Evolutionary conservation across 2,888 invertebrate genomes (phyloP), one percentile per base, ranked within the genome.

Genomic region (Drosophila flavopinicola): DNA sequence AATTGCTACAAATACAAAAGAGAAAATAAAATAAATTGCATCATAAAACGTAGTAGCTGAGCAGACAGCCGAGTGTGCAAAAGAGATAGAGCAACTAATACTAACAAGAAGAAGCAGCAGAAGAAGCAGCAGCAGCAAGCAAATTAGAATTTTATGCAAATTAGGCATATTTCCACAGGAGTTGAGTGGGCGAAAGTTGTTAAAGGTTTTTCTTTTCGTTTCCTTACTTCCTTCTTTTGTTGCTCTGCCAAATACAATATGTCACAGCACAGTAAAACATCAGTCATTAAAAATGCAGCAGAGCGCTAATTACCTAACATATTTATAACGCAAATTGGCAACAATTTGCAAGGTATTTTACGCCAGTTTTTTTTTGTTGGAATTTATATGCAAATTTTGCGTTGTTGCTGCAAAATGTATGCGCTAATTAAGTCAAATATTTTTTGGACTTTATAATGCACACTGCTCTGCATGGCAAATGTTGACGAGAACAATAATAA

Each of bases 121-220:
- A 37, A 58, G 49, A 10, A 51, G 39, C 33, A 39, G 49, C 48
- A 64, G 57, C 66, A 73, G 61, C 78, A 73, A 67, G 75, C 84
- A 89, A 89, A 89, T 89, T 89, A 80, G 87, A 88, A 89, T 88
- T 89, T 89, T 89, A 89, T 89, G 89, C 87, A 89, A 89, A 89
- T 89, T 63, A 74, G 71, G 54, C 47, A 47, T 66, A 73, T 78
- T 75, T 75, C 17, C 20, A 25, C 37, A 45, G 54, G 13, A 38
- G 51, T 30, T 11, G 11, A 57, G 33, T 38, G 32, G 30, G 45
- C 29, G 9, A 35, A 45, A 39, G 56, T 27, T 42, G 32, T 23
- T 48, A 58, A 35, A 58, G 17, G 7, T 10, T 25, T 33, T 20
- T 1, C 11, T 6, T 6, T 11, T n/a, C n/a, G n/a, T n/a, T n/a